Base-by-base conservation (phyloP, 2,113 vertebrate genomes). In the Danionella cerebrum region DNA sequence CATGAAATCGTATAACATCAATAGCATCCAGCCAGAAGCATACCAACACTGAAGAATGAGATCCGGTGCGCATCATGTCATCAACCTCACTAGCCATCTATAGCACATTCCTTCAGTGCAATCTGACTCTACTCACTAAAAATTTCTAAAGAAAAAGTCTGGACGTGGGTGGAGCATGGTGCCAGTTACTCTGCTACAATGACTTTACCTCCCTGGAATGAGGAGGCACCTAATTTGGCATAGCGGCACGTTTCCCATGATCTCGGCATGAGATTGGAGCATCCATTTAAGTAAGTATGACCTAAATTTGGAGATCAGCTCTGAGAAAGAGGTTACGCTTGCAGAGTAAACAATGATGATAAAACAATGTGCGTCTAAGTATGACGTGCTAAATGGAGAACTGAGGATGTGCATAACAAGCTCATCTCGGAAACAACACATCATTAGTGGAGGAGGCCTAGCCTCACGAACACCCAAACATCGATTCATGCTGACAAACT, bases 261-360 rank as follows among this genome's bases (percentile, higher is more conserved):
- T 41, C 36, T 38, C 19, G 7, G 10, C 24, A 10, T 21, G 58
- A 29, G 39, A 62, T 47, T 14, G 39, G 14, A 21, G 21, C 7
- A 19, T 65, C 72, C 41, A 66, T 41, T 48, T 39, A 58, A 33
- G 54, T 66, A 65, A 64, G 29, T 58, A 64, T 77, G 29, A 33
- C 63, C 14, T 18, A 47, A 50, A 48, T 41, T 50, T 58, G 18
- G 24, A 35, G 55, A 77, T 67, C 14, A 39, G 11, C 44, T 38
- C 36, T 67, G 67, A 65, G 66, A 75, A 78, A 73, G 63, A 25
- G 76, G 76, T 78, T 70, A 68, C 6, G 58, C 33, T 60, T 36
- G 25, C 29, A 53, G 24, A 21, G 25, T 10, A 55, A 65, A 78
- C 67, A 76, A 71, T 58, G 35, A 38, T 33, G 29, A 2, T 35